Evolutionary conservation across 1,140 invertebrate species (phyloP), one percentile per base, ranked within the genome.

Genomic region (Oryzaephilus surinamensis): DNA sequence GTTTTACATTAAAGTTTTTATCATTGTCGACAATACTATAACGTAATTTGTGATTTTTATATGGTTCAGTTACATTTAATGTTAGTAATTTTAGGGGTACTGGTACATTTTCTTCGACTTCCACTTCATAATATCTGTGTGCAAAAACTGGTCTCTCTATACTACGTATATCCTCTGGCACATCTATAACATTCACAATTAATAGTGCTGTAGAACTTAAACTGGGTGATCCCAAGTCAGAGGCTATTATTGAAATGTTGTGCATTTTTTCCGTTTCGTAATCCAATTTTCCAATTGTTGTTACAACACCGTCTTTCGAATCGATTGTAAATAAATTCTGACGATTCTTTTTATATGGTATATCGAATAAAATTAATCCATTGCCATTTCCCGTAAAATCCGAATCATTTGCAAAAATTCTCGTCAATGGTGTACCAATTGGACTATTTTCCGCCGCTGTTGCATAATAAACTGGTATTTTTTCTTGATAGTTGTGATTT

Each of bases 351-450:
- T 67, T 62, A 28, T 74, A 67, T 3, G 67, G 70, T 26, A 85
- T 67, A 44, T 81, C 78, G 47, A 79, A 87, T 0, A 85, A 54
- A 2, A 87, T 71, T n/a, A 86, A 54, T 0, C 83, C 83, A 52
- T 87, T 87, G 24, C 86, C 85, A 54, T 91, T 90, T 1, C 77
- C 79, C 17, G 76, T 67, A 51, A 81, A 83, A 58, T 94, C 90
- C 1, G 77, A 74, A 63, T 95, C 90, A 29, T 86, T 87, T 0
- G 88, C 90, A 37, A 72, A 75, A 2, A 94, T 73, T 60, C 72
- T 71, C 2, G 72, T 72, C 0, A 90, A 75, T 7, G 73, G 66
- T 4, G 76, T 78, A 11, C 82, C 81, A 2, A 79, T 66, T 1
- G 74, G 71, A 8, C 69, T 71, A 52, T 82, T 79, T 52, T 86